phyloP scores from a whole-genome alignment of 2,113 vertebrate genomes.

The Pagrus major region DNA sequence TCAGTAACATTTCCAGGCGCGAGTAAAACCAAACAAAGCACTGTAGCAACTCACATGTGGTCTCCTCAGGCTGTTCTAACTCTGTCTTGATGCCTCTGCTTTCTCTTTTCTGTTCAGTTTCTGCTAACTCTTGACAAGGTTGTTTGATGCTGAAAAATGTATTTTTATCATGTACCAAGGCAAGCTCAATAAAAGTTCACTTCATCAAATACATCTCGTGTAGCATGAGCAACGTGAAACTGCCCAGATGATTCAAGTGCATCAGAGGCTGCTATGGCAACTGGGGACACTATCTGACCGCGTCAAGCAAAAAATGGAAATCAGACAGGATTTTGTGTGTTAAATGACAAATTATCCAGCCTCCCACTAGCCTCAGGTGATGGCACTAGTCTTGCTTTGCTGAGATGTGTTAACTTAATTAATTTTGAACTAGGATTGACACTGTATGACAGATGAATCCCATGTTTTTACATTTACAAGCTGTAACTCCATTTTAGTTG shows the following conservation, averaged over 20 bases:
- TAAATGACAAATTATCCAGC: not conserved
- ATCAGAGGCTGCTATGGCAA: not conserved
- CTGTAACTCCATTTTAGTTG: too few relatives aligned
- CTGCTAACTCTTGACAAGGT: not conserved
- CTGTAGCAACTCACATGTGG: not conserved
- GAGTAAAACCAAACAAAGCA: not conserved
- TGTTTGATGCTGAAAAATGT: not conserved
- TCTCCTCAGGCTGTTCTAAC: not conserved
- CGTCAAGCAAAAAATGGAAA: not conserved
- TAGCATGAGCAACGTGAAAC: too few relatives aligned
- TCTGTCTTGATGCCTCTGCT: not conserved
- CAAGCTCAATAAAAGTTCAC: not conserved
- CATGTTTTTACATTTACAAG: too few relatives aligned
- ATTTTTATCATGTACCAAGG: not conserved
- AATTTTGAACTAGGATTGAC: too few relatives aligned
- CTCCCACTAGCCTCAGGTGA: too few relatives aligned
- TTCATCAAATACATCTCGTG: not conserved
- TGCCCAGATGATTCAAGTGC: not conserved
- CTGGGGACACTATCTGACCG: not conserved
- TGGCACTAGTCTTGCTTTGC: too few relatives aligned
- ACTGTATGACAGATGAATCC: too few relatives aligned
- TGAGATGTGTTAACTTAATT: too few relatives aligned
- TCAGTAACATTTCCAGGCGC: not conserved
- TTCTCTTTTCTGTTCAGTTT: not conserved
- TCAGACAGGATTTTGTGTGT: not conserved